These are phyloP conservation scores for Geodia barretti DNA, from an alignment of 37 sponge, comb jelly and placozoan genomes.

Conservation along the genomic window DNA sequence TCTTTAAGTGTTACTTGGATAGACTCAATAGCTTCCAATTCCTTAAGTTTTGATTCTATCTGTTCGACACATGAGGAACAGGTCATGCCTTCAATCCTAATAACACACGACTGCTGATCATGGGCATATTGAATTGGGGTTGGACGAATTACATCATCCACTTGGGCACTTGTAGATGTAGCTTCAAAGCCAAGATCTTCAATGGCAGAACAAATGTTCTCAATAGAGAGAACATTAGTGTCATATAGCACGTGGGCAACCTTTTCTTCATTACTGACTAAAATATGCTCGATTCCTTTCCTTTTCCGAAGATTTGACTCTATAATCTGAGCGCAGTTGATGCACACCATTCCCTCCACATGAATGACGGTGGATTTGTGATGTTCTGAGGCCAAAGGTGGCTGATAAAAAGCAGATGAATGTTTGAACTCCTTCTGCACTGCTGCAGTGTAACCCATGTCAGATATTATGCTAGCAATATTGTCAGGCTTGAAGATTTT, in stretches of 20 bases:
- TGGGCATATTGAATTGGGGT: background rate
- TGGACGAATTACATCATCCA: background rate
- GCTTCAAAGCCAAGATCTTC: slow-evolving; percentile 83
- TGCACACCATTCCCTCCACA: slow-evolving; percentile 83
- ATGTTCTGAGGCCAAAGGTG: background rate
- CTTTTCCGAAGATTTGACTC: slow-evolving; percentile 51
- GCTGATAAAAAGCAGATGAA: background rate
- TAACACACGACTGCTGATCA: background rate
- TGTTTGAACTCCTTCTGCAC: background rate
- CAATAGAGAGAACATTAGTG: slow-evolving; percentile 13
- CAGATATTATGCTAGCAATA: slow-evolving; percentile 32
- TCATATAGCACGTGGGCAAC: slow-evolving; percentile 54
- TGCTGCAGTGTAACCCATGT: slow-evolving; percentile 55
- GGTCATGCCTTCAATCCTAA: slow-evolving; percentile 81
- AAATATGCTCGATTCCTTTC: slow-evolving; percentile 36
- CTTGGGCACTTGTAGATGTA: background rate
- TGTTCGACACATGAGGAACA: slow-evolving; percentile 79
- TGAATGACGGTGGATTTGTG: slow-evolving; percentile 1
- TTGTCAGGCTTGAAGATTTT: background rate
- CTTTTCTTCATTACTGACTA: slow-evolving; percentile 53
- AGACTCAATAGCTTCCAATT: slow-evolving; percentile 1
- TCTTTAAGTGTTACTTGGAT: slow-evolving; percentile 32
- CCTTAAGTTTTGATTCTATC: slow-evolving; percentile 56
- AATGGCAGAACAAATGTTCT: slow-evolving; percentile 50
- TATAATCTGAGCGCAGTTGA: slow-evolving; percentile 79